A percentile compares a stretch with the other conserved stretches of the same genome.
phyloP scores from a whole-genome alignment of 2,113 vertebrate species.

The Phyllostomus discolor region DNA sequence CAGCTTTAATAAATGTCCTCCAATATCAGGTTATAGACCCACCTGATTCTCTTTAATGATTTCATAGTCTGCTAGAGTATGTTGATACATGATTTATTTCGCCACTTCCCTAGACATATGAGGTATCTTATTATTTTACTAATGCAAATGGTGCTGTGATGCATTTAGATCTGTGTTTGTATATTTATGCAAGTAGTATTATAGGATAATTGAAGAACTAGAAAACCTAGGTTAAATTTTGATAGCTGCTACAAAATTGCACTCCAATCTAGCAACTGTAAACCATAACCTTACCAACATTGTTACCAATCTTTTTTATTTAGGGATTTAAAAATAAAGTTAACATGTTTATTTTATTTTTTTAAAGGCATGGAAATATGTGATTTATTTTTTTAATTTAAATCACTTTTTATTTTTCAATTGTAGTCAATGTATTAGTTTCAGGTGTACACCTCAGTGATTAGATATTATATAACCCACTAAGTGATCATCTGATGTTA shows the following conservation, averaged over 20 bases:
- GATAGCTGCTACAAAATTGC: not conserved
- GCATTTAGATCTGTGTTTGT: not conserved
- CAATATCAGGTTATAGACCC: not conserved
- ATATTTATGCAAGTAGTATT: not conserved
- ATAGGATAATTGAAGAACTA: not conserved
- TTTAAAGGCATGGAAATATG: too few species aligned
- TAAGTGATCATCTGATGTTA: too few species aligned
- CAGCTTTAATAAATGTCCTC: not conserved
- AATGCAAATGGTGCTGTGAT: not conserved
- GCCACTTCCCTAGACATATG: not conserved
- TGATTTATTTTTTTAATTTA: too few species aligned
- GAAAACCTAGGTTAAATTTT: not conserved
- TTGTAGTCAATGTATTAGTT: too few species aligned
- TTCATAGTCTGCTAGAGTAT: not conserved
- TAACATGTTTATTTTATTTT: too few species aligned
- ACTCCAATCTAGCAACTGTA: not conserved
- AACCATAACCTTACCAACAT: not conserved
- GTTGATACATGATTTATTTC: not conserved
- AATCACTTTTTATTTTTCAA: too few species aligned
- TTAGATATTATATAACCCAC: too few species aligned
- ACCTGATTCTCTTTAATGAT: not conserved
- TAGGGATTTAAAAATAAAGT: too few species aligned
- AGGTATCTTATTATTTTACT: not conserved
- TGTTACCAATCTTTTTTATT: not conserved
- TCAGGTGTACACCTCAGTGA: too few species aligned